Evolutionary conservation across 1,140 invertebrate genomes (phyloP).

Genomic region (Lepidurus apus): DNA sequence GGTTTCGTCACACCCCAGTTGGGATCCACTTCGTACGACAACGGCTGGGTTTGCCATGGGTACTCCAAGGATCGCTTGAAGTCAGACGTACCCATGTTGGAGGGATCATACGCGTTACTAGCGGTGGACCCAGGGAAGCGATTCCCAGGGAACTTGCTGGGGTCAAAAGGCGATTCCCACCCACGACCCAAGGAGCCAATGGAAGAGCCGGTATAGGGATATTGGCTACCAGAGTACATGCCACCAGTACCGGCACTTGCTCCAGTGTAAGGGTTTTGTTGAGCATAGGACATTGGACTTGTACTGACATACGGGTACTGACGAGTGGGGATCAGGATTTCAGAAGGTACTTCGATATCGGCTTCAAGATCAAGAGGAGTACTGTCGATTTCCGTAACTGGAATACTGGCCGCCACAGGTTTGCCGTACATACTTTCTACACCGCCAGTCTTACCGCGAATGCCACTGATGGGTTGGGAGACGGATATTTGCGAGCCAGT

Average conservation of each 20-base stretch:
- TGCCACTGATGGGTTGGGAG: neutral
- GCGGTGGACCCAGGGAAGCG: neutral
- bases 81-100: neutral
- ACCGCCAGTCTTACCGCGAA: neutral
- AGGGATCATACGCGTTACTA: neutral
- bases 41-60: neutral
- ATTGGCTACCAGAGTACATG: neutral
- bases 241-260: neutral
- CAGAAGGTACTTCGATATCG: neutral
- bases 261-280: neutral
- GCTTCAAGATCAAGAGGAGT: neutral
- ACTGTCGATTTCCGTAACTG: neutral
- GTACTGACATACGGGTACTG: neutral
- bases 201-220: slow-evolving; percentile 1
- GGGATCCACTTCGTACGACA: neutral
- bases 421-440: neutral
- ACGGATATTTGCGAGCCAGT: neutral
- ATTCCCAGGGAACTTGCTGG: neutral
- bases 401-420: neutral
- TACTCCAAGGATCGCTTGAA: neutral
- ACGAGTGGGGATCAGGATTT: neutral
- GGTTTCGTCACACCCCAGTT: neutral
- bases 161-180: neutral
- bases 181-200: neutral
- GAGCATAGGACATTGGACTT: neutral